A percentile compares a stretch with the other conserved stretches of the same genome.
These are phyloP conservation scores for Shargacucullia verbasci DNA, from an alignment of 2,888 invertebrate genomes.

Conservation along the genomic window DNA sequence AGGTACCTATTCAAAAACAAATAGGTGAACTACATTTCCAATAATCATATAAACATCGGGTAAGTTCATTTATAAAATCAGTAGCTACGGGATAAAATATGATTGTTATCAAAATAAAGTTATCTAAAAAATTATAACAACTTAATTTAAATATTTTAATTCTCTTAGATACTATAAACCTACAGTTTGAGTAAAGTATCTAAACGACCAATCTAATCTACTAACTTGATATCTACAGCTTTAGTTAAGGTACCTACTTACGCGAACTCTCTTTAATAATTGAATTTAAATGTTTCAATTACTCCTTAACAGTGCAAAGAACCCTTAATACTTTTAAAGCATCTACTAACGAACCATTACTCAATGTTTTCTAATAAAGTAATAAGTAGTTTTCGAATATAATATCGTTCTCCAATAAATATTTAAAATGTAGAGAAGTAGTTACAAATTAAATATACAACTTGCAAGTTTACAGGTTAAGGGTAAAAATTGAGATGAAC, in stretches of 20 bases:
- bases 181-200: slow-evolving; percentile 78
- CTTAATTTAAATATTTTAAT: slow-evolving; percentile 57
- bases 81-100: slow-evolving; percentile 71
- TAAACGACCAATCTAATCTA: slow-evolving; percentile 79
- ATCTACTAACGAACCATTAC: slow-evolving; percentile 54
- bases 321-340: slow-evolving; percentile 55
- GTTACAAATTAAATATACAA: slow-evolving; percentile 33
- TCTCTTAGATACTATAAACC: slow-evolving; percentile 69
- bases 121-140: slow-evolving; percentile 79
- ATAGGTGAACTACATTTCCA: slow-evolving; percentile 62
- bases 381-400: slow-evolving; percentile 24
- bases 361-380: slow-evolving; percentile 29
- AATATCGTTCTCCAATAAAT: slow-evolving; percentile 36
- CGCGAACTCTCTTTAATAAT: slow-evolving; percentile 58
- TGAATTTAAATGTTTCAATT: slow-evolving; percentile 50
- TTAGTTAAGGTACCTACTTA: slow-evolving; percentile 57
- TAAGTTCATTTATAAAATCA: slow-evolving; percentile 69
- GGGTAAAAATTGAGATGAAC: slow-evolving; percentile 20
- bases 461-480: slow-evolving; percentile 31
- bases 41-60: slow-evolving; percentile 59
- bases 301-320: slow-evolving; percentile 57
- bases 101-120: slow-evolving; percentile 84
- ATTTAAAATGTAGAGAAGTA: slow-evolving; percentile 31
- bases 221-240: slow-evolving; percentile 68
- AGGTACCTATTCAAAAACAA: slow-evolving; percentile 64